These are phyloP conservation scores for Leptura quadrifasciata DNA, from an alignment of 2,888 invertebrate species.

Conservation along the genomic window DNA sequence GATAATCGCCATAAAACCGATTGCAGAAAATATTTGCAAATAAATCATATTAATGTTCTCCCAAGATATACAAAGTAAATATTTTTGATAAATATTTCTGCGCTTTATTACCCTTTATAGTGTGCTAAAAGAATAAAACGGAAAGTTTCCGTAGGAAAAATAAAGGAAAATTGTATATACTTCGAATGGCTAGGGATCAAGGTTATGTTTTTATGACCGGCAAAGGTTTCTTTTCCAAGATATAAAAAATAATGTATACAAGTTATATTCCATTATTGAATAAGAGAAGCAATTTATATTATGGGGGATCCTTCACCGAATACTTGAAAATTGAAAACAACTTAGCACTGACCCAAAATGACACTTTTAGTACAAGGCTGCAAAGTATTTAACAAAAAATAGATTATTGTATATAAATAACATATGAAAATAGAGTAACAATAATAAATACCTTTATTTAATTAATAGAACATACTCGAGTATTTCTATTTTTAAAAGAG, in stretches of 20 bases:
- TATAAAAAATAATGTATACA: conserved; percentile 13
- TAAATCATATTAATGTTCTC: conserved; percentile 5
- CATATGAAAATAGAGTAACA: too few relatives aligned
- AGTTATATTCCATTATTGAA: conserved; percentile 10
- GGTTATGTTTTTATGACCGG: background rate
- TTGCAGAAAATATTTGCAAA: conserved; percentile 2
- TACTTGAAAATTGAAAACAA: background rate
- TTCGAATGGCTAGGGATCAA: background rate
- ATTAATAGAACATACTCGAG: too few relatives aligned
- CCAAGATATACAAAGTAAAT: conserved; percentile 8
- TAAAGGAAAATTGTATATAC: conserved; percentile 10
- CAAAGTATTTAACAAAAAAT: too few relatives aligned
- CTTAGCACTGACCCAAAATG: too few relatives aligned
- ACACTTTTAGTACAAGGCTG: too few relatives aligned
- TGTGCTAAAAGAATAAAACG: conserved; percentile 8
- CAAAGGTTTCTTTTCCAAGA: background rate
- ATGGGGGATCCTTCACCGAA: background rate
- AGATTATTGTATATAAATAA: too few relatives aligned
- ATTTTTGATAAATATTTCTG: conserved; percentile 8
- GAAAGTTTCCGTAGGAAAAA: conserved; percentile 10
- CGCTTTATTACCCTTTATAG: conserved; percentile 11
- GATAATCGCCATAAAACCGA: background rate
- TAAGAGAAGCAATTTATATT: conserved; percentile 1
- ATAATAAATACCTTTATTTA: too few relatives aligned
- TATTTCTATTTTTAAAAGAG: too few relatives aligned